Conservation (phyloP, 92 coral and sea anemone species). For the Epizoanthus stellaris region DNA sequence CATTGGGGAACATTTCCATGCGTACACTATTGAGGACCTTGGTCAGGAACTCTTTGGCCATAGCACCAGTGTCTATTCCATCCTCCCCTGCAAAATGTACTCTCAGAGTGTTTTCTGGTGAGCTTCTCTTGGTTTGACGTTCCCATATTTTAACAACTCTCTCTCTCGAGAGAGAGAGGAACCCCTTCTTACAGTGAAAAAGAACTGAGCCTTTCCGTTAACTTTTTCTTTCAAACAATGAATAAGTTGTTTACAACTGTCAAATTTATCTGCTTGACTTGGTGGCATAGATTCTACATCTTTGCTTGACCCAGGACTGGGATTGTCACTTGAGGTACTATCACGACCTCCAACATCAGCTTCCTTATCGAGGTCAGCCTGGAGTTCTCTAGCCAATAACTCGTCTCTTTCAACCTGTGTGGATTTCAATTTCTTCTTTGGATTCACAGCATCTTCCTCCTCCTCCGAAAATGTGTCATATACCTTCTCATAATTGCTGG, state of each 20-base stretch:
- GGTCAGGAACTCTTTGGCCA: slow-evolving; percentile 53
- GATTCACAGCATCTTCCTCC: too few relatives aligned
- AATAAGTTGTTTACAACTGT: slow-evolving; percentile 7
- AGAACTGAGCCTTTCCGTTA: slow-evolving; percentile 37
- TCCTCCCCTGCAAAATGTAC: slow-evolving; percentile 73
- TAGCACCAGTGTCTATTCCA: slow-evolving; percentile 70
- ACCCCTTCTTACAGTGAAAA: slow-evolving; percentile 63
- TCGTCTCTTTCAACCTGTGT: too few relatives aligned
- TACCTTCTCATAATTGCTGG: too few relatives aligned
- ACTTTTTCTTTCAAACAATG: slow-evolving; percentile 20
- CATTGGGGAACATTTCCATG: slow-evolving; percentile 58
- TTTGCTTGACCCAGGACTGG: too few relatives aligned
- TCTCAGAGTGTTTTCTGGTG: slow-evolving; percentile 56
- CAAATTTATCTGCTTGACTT: slow-evolving; percentile 2
- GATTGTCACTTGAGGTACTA: too few relatives aligned
- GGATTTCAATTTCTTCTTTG: too few relatives aligned
- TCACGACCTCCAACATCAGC: too few relatives aligned
- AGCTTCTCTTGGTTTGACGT: slow-evolving; percentile 51
- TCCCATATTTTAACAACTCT: slow-evolving; percentile 65
- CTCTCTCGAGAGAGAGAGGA: slow-evolving; percentile 52
- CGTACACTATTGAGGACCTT: not conserved
- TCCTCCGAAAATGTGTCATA: too few relatives aligned
- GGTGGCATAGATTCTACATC: too few relatives aligned
- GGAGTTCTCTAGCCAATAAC: too few relatives aligned
- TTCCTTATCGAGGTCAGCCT: too few relatives aligned